Conservation (phyloP, 1,140 invertebrate genomes). For the Zaprionus capensis region DNA sequence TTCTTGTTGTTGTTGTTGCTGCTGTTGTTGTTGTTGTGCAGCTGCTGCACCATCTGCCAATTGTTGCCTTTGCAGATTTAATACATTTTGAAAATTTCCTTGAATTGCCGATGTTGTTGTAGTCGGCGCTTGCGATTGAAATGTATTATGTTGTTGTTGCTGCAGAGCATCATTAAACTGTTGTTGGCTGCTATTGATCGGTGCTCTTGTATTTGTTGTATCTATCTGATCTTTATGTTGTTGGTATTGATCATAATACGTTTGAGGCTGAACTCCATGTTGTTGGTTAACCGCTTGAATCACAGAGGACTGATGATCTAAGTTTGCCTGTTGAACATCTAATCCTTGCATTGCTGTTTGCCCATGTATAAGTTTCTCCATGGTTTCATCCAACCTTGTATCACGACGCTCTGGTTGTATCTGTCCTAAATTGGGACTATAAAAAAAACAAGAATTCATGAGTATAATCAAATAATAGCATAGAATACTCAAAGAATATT, state of each 20-base stretch:
- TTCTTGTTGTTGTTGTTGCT: slow-evolving; percentile 29
- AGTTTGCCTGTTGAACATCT: not conserved
- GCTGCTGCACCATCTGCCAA: slow-evolving; percentile 84
- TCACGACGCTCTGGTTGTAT: slow-evolving; percentile 17
- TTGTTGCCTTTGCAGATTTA: slow-evolving; percentile 55
- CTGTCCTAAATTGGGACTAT: slow-evolving; percentile 12
- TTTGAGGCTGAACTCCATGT: slow-evolving; percentile 36
- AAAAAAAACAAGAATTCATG: not conserved
- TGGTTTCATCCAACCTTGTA: slow-evolving; percentile 4
- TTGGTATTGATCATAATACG: slow-evolving; percentile 25
- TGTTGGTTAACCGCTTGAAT: slow-evolving; percentile 37
- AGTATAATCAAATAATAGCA: not conserved
- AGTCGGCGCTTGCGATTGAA: slow-evolving; percentile 44
- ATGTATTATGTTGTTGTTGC: slow-evolving; percentile 18
- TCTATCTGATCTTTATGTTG: slow-evolving; percentile 26
- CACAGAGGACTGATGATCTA: slow-evolving; percentile 28
- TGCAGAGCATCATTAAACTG: slow-evolving; percentile 15
- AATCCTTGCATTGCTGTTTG: slow-evolving; percentile 14
- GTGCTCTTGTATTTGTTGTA: slow-evolving; percentile 4
- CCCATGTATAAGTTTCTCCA: slow-evolving; percentile 19
- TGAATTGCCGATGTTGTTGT: slow-evolving; percentile 54
- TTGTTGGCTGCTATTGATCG: slow-evolving; percentile 19
- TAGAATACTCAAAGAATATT: not conserved
- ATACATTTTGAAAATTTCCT: slow-evolving; percentile 63
- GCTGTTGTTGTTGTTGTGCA: slow-evolving; percentile 22